Base-by-base conservation (phyloP, 1,140 invertebrate genomes). In the Drosophila cardini region DNA sequence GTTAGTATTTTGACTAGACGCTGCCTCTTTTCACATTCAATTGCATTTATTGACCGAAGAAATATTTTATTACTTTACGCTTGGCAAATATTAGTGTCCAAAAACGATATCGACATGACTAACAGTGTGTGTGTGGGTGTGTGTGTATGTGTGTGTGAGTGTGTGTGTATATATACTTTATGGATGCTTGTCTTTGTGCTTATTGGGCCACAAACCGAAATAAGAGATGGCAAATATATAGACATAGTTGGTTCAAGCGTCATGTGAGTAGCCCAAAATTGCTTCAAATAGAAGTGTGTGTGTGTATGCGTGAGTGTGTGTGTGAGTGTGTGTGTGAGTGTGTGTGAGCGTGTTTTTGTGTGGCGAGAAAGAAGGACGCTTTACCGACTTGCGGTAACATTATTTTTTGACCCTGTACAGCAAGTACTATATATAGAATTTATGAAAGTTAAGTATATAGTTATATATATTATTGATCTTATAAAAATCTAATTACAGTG, bases 31-130 rank as follows among this genome's bases (percentile, higher is more conserved):
- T 84, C 77, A 72, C 78, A 85, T 78, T 85, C 81, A 78, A 84
- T 85, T 85, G 77, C 78, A 80, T 80, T 80, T 85, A 78, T 85
- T 85, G 82, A 85, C 70, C 82, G 30, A 85, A 55, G 78, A 78
- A 80, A 85, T 85, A 85, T 85, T 85, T 85, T 85, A 85, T 85
- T 85, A 85, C 82, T 85, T 80, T 85, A 86, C 82, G 78, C 82
- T 85, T 85, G 81, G 82, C 82, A 85, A 85, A 85, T 85, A 86
- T 85, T 86, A 72, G 77, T 86, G 58, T 68, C 61, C 77, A 45
- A 50, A 45, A 62, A 62, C 58, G 67, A 53, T 74, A 76, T 80
- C 64, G 64, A 64, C 64, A 61, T 77, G 46, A 56, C 67, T 45
- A 67, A 15, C 36, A 55, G 6, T 32, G 9, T 61, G 26, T 42